These are phyloP conservation scores for Idaea aversata DNA, from an alignment of 2,888 invertebrate species.

Conservation along the genomic window DNA sequence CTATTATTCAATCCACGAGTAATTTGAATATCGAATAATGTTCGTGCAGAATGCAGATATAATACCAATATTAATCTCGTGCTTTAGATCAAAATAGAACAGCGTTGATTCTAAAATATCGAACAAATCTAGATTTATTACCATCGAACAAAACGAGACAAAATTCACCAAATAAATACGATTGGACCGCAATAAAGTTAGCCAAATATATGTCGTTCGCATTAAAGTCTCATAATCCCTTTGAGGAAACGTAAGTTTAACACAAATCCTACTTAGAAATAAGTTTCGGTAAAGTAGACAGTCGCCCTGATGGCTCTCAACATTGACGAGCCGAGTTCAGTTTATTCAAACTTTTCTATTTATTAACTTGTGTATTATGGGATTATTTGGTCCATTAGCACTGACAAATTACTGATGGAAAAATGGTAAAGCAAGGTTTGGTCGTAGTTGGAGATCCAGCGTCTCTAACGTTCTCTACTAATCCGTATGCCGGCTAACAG, in stretches of 20 bases:
- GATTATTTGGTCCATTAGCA: slow-evolving; percentile 58
- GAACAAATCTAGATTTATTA: slow-evolving; percentile 26
- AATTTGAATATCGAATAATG: background rate
- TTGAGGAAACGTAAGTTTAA: slow-evolving; percentile 65
- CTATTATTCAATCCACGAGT: background rate
- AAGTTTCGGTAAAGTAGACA: slow-evolving; percentile 75
- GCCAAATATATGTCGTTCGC: slow-evolving; percentile 57
- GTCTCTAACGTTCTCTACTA: slow-evolving; percentile 66
- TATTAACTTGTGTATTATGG: slow-evolving; percentile 74
- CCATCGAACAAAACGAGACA: slow-evolving; percentile 17
- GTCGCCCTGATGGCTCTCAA: slow-evolving; percentile 70
- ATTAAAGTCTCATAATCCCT: slow-evolving; percentile 69
- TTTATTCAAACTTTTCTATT: slow-evolving; percentile 75
- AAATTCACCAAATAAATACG: slow-evolving; percentile 21
- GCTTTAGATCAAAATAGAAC: slow-evolving; percentile 20
- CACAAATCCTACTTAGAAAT: slow-evolving; percentile 76
- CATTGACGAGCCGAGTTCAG: slow-evolving; percentile 69
- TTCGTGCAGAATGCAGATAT: background rate
- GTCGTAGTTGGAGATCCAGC: slow-evolving; percentile 61
- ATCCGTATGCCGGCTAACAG: slow-evolving; percentile 66
- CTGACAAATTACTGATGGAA: slow-evolving; percentile 44
- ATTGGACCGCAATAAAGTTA: slow-evolving; percentile 33
- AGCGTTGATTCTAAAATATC: slow-evolving; percentile 14
- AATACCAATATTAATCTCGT: slow-evolving; percentile 10
- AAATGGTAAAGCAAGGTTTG: slow-evolving; percentile 54